These are phyloP conservation scores for Zonitis immaculata DNA, from an alignment of 2,888 invertebrate species.

Conservation along the genomic window DNA sequence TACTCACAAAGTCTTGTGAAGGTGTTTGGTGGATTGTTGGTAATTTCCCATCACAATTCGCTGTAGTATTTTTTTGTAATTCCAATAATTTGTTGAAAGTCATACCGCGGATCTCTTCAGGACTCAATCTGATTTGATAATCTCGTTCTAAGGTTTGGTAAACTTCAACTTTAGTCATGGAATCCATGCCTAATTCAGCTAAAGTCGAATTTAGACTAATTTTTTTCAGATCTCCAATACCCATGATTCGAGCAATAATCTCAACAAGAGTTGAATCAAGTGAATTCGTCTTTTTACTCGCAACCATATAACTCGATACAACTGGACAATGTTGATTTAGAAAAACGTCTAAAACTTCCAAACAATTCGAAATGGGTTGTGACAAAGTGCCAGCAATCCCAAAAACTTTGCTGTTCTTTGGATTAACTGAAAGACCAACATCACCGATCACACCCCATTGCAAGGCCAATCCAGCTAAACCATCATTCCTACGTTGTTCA, in stretches of 20 bases:
- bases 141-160: conserved; percentile 92
- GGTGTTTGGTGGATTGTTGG: too few species aligned
- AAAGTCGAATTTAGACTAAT: too few species aligned
- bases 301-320: conserved; percentile 78
- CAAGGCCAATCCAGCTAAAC: conserved; percentile 82
- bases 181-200: conserved; percentile 96
- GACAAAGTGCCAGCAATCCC: conserved; percentile 95
- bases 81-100: too few species aligned
- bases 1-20: too few species aligned
- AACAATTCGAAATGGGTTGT: conserved; percentile 91
- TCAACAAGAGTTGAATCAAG: conserved; percentile 71
- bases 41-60: too few species aligned
- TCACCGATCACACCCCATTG: conserved; percentile 99
- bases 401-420: conserved; percentile 83
- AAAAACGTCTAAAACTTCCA: conserved; percentile 83
- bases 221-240: conserved; percentile 90
- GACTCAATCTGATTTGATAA: too few species aligned
- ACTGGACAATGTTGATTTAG: conserved; percentile 85
- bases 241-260: conserved; percentile 84
- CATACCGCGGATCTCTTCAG: too few species aligned
- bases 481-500: conserved; percentile 76
- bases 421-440: conserved; percentile 89
- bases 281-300: too few species aligned
- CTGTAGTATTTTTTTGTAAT: too few species aligned
- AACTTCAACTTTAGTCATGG: conserved; percentile 98